These are phyloP conservation scores for Aspidoscelis tigris DNA, from an alignment of 2,113 vertebrate genomes.

Conservation along the genomic window DNA sequence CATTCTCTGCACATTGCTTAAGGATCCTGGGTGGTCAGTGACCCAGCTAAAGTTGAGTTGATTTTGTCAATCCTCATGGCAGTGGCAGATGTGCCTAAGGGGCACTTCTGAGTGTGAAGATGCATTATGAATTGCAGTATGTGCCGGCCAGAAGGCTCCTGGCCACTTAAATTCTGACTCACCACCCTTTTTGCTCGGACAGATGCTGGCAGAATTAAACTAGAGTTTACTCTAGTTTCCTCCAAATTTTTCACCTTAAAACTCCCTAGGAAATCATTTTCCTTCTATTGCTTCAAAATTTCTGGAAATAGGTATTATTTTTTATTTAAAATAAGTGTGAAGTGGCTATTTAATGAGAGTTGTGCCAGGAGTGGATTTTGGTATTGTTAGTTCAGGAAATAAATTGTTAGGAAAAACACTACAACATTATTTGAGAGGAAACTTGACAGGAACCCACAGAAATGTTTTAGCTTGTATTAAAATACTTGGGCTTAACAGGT, in stretches of 20 bases:
- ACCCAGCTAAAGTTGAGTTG: too few species aligned
- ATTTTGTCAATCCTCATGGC: too few species aligned
- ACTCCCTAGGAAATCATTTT: not conserved
- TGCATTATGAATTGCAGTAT: too few species aligned
- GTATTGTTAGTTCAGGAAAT: slow-evolving; percentile 4
- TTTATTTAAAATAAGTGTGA: not conserved
- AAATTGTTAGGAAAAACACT: not conserved
- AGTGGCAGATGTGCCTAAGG: too few species aligned
- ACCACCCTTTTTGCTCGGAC: too few species aligned
- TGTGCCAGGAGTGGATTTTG: not conserved
- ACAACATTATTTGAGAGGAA: not conserved
- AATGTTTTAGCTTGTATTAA: slow-evolving; percentile 23
- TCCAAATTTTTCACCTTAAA: not conserved
- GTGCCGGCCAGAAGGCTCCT: too few species aligned
- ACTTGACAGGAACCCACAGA: not conserved
- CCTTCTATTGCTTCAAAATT: not conserved
- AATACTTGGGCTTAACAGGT: slow-evolving; percentile 22
- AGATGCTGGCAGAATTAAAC: too few species aligned
- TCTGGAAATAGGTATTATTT: not conserved
- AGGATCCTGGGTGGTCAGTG: too few species aligned
- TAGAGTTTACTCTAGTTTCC: too few species aligned
- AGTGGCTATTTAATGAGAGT: not conserved
- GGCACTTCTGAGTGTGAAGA: too few species aligned
- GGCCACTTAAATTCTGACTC: too few species aligned
- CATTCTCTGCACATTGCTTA: too few species aligned